phyloP scores from a whole-genome alignment of 2,797 vertebrate genomes.

The Novumbra hubbsi region DNA sequence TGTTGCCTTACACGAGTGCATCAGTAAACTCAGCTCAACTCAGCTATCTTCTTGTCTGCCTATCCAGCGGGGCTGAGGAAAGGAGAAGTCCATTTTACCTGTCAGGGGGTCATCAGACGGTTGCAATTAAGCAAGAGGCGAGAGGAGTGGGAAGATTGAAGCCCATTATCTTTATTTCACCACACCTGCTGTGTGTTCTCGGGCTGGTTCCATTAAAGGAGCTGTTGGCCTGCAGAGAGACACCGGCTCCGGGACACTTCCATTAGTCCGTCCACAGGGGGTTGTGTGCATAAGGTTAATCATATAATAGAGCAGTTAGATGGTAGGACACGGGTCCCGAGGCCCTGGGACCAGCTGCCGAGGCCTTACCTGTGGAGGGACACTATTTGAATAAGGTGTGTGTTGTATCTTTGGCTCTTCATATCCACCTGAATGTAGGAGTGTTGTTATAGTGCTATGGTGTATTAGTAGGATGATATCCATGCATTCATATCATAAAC shows the following conservation, averaged over 20 bases:
- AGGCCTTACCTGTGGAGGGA: slow-evolving; percentile 17
- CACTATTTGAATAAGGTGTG: slow-evolving; percentile 11
- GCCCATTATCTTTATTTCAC: slow-evolving; percentile 60
- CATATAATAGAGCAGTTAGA: slow-evolving; percentile 34
- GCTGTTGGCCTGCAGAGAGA: slow-evolving; percentile 32
- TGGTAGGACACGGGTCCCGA: slow-evolving; percentile 2
- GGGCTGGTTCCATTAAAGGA: slow-evolving; percentile 35
- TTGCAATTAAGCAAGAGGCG: slow-evolving; percentile 49
- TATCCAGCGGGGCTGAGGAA: slow-evolving; percentile 18
- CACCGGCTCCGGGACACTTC: slow-evolving; percentile 27
- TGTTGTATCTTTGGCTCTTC: neutral
- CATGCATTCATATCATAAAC: neutral
- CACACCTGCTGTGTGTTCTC: slow-evolving; percentile 15
- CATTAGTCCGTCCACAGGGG: slow-evolving; percentile 53
- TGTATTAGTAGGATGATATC: neutral
- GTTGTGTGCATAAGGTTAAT: slow-evolving; percentile 34
- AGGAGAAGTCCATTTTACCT: slow-evolving; percentile 33
- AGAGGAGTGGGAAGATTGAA: slow-evolving; percentile 46
- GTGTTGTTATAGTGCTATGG: neutral
- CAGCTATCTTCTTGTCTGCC: slow-evolving; percentile 14
- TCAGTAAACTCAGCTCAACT: neutral
- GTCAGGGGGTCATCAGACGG: slow-evolving; percentile 43
- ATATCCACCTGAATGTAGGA: neutral
- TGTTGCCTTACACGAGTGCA: slow-evolving; percentile 8
- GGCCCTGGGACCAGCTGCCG: slow-evolving; percentile 11